Evolutionary conservation across 2,113 vertebrate genomes (phyloP), one percentile per base, ranked within the genome.

Genomic region (Dicaeum eximium): DNA sequence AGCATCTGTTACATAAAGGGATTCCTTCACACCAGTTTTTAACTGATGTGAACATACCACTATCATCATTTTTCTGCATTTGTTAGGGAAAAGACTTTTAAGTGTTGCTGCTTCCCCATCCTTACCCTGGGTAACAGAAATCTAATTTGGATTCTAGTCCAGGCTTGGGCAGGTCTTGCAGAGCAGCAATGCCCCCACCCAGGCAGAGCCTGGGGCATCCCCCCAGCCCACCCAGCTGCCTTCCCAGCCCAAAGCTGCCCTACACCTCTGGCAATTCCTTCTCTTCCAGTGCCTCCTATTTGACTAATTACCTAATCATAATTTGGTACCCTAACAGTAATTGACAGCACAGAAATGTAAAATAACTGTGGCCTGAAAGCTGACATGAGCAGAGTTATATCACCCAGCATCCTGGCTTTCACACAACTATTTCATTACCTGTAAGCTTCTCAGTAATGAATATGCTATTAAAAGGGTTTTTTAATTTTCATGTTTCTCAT

Each of bases 401-500:
- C 95, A 94, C 84, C 80, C 71, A 70, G 69, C 72, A 90, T 44
- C 88, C 77, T 67, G 56, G 74, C 72, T 97, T 95, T 92, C 93
- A 74, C 74, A 91, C 64, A 86, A 88, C 92, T 86, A 24, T 85
- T 96, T 97, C 94, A 93, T 95, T 92, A 94, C 91, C 85, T 95
- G 95, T 78, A 97, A 96, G 91, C 77, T 88, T 70, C 94, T 80
- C 79, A 37, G 80, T 96, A 97, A 97, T 96, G 93, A 97, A 97
- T 96, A 96, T 84, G 94, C 92, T 96, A 96, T 96, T 96, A 97
- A 96, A 93, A 73, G 40, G 15, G 3, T 33, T 87, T 96, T 98
- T 94, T 93, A 96, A 96, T 97, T 97, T 98, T 92, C 92, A 23
- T 96, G 91, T 97, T 97, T 97, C 95, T 95, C 84, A 45, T 93